Conservation (phyloP, 92 coral and sea anemone genomes). For the Palythoa grandis region DNA sequence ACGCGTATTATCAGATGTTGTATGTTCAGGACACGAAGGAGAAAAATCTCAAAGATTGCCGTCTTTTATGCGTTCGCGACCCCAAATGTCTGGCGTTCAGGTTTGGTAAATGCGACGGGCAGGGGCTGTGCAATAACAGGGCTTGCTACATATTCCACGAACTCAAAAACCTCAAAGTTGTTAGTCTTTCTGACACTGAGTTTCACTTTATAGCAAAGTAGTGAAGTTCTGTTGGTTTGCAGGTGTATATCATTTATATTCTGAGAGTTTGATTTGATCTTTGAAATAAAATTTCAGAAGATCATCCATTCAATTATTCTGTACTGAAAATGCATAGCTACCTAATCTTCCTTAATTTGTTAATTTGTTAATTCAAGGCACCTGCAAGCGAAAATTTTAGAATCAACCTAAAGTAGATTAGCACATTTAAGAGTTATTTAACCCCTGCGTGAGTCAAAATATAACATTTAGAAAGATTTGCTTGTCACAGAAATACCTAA, state of each 20-base stretch:
- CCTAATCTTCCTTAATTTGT: too few species aligned
- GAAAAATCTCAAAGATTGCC: background rate
- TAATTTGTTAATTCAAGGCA: too few species aligned
- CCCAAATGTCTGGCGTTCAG: conserved; percentile 10
- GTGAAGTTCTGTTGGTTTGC: background rate
- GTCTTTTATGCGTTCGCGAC: background rate
- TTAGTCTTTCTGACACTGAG: background rate
- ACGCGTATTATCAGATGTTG: background rate
- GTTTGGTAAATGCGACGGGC: background rate
- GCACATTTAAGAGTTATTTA: too few species aligned
- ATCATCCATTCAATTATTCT: too few species aligned
- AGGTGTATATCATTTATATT: background rate
- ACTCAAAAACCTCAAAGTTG: background rate
- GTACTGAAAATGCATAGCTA: background rate
- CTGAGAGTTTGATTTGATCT: background rate
- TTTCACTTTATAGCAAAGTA: conserved; percentile 9
- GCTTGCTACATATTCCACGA: background rate
- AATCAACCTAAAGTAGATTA: too few species aligned
- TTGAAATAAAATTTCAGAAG: too few species aligned
- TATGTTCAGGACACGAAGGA: too few species aligned
- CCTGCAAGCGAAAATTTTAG: too few species aligned
- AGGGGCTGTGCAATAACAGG: background rate
- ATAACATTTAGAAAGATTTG: too few species aligned
- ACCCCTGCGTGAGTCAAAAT: too few species aligned
- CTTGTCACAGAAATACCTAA: too few species aligned